Percentiles rank a stretch among this genome's conserved stretches.
Conservation (phyloP, 2,113 vertebrate genomes). For the Neotoma lepida region DNA sequence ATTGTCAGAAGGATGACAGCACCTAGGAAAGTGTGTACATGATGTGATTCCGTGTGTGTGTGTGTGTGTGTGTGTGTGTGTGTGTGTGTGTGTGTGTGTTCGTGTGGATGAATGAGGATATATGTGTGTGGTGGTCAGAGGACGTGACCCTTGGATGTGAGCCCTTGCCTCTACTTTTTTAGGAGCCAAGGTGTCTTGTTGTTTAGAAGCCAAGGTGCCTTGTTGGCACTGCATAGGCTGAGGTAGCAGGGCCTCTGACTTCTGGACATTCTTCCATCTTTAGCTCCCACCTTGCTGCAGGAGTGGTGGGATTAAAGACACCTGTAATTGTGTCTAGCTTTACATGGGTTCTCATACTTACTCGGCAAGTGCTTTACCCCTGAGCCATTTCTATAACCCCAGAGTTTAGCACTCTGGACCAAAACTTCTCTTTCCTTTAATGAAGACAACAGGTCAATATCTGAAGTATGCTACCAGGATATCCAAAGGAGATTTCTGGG, state of each 20-base stretch:
- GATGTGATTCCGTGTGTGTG: not conserved
- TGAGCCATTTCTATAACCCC: not conserved
- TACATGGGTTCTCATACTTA: not conserved
- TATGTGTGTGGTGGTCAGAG: not conserved
- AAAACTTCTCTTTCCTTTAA: not conserved
- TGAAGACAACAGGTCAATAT: not conserved
- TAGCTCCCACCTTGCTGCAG: not conserved
- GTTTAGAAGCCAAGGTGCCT: too few species aligned
- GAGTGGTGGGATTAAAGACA: not conserved
- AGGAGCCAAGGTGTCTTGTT: not conserved
- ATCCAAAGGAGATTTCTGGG: not conserved
- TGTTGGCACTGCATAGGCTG: not conserved
- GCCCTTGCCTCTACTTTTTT: not conserved
- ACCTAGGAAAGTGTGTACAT: not conserved
- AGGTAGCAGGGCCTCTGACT: not conserved
- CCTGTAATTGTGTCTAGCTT: not conserved
- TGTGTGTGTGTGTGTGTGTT: not conserved
- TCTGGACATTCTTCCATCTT: not conserved
- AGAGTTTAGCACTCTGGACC: not conserved
- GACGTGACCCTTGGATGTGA: not conserved
- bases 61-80: not conserved
- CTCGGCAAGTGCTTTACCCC: not conserved
- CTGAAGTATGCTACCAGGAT: not conserved
- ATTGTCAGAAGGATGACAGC: not conserved
- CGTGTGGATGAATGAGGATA: not conserved